These are phyloP conservation scores for Patiria miniata DNA, from an alignment of 35 echinoderm and acorn worm genomes.

Conservation along the genomic window DNA sequence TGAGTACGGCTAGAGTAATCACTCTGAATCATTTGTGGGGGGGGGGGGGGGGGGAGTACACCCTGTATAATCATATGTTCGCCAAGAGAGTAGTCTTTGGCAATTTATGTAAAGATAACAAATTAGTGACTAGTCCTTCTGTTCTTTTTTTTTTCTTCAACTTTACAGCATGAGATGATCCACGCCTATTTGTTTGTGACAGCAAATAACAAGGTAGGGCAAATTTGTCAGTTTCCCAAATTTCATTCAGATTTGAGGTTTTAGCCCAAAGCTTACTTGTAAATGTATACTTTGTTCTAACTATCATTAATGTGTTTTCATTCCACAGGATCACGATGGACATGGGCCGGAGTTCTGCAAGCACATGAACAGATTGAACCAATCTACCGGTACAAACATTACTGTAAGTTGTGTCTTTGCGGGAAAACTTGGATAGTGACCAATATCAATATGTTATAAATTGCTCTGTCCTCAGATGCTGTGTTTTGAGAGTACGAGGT, in stretches of 20 bases:
- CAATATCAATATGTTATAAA: no score
- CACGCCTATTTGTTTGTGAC: constrained; percentile 97
- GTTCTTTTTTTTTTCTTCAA: background rate
- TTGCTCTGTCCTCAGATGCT: no score
- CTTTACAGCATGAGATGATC: constrained; percentile 97
- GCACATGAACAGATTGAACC: constrained; percentile 89
- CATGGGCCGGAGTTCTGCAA: constrained; percentile 97
- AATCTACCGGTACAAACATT: constrained; percentile 80
- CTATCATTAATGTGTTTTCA: background rate
- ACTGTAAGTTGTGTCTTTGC: constrained; percentile 51
- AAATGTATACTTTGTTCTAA: no score
- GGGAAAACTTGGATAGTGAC: background rate
- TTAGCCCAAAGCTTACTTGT: background rate
- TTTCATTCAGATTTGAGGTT: background rate
- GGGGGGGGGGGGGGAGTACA: no score
- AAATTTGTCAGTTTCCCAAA: background rate
- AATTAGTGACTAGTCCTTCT: no score
- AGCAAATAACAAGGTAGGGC: constrained; percentile 83
- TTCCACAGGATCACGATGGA: constrained; percentile 79
- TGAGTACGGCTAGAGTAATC: no score
- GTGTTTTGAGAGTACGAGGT: no score
- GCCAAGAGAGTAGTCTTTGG: no score
- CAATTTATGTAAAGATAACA: no score
- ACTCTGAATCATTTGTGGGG: no score
- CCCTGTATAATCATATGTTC: no score